These are phyloP conservation scores for Halisarca cf. caerulea DNA, from an alignment of 37 sponge, comb jelly and placozoan species.

Conservation along the genomic window DNA sequence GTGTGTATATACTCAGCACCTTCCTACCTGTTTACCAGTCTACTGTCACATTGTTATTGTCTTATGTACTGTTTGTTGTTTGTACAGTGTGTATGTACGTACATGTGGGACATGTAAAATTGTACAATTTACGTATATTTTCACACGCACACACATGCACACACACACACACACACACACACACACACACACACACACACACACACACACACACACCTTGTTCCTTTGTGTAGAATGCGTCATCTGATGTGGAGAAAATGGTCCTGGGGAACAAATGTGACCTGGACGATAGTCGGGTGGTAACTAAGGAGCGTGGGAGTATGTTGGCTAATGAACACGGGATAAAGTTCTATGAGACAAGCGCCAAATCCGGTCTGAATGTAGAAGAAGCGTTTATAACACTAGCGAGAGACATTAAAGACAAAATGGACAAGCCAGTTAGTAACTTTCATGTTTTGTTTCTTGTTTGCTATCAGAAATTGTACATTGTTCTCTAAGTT, in stretches of 20 bases:
- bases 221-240: constrained; percentile 78
- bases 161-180: background rate
- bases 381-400: constrained; percentile 95
- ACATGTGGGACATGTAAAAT: no score
- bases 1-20: no score
- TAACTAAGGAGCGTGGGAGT: constrained; percentile 89
- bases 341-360: constrained; percentile 97
- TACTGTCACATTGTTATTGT: no score
- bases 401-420: constrained; percentile 95
- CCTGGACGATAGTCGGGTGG: constrained; percentile 84
- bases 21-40: no score
- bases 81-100: no score
- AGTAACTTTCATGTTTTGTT: no score
- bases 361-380: constrained; percentile 92
- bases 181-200: background rate
- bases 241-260: constrained; percentile 98
- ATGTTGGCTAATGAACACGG: constrained; percentile 94
- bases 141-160: background rate
- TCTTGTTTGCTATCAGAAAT: no score
- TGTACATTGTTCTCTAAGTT: no score
- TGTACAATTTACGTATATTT: background rate
- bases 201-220: background rate
- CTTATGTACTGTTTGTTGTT: no score
- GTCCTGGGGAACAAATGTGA: constrained; percentile 99
- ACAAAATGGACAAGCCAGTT: constrained; percentile 88